phyloP scores from a whole-genome alignment of 2,888 invertebrate species.

The Drosophila ezoana region DNA sequence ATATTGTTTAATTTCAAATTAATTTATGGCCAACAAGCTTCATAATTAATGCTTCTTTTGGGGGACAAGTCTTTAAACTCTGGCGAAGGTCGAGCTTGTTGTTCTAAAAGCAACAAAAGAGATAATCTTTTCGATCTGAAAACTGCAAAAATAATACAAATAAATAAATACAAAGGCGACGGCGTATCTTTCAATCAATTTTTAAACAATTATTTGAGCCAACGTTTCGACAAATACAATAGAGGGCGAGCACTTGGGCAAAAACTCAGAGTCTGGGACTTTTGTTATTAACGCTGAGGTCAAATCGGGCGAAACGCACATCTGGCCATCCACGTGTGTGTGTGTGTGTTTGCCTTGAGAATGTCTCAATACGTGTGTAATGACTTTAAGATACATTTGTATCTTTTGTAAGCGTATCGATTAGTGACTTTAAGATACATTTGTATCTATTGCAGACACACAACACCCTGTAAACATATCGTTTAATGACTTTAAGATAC shows the following conservation, averaged over 20 bases:
- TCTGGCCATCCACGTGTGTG: not conserved
- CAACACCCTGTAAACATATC: no score
- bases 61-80: slow-evolving; percentile 21
- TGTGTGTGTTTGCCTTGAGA: slow-evolving; percentile 11
- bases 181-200: slow-evolving; percentile 58
- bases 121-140: slow-evolving; percentile 62
- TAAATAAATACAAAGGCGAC: slow-evolving; percentile 33
- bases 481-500: not conserved
- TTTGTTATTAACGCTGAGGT: slow-evolving; percentile 37
- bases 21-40: slow-evolving; percentile 58
- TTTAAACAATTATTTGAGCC: slow-evolving; percentile 18
- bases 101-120: slow-evolving; percentile 35
- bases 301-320: slow-evolving; percentile 29
- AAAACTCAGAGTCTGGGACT: slow-evolving; percentile 21
- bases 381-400: slow-evolving; percentile 27
- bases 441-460: slow-evolving; percentile 1
- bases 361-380: slow-evolving; percentile 35
- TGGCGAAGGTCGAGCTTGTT: slow-evolving; percentile 46
- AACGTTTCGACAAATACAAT: slow-evolving; percentile 25
- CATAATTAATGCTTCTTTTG: slow-evolving; percentile 55
- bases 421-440: slow-evolving; percentile 27
- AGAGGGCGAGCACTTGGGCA: slow-evolving; percentile 14
- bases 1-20: slow-evolving; percentile 51
- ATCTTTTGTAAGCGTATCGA: not conserved
- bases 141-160: slow-evolving; percentile 39